A percentile compares a stretch with the other conserved stretches of the same genome.
These are phyloP conservation scores for Aphaenogaster floridana DNA, from an alignment of 1,140 invertebrate genomes.

Conservation along the genomic window DNA sequence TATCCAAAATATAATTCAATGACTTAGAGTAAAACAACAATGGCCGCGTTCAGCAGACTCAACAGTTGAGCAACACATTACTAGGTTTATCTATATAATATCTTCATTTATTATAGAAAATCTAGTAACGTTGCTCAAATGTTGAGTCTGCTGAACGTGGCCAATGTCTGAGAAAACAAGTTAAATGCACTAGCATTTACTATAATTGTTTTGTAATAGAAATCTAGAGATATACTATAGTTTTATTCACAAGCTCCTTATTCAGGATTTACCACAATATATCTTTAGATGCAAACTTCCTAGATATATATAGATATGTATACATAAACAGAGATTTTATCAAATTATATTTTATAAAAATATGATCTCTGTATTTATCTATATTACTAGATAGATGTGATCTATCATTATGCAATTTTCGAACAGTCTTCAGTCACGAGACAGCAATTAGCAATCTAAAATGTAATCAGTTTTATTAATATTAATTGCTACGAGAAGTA, in stretches of 20 bases:
- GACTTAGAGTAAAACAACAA: neutral
- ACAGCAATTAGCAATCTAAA: slow-evolving; percentile 32
- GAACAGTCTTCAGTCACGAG: neutral
- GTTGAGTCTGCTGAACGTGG: too few relatives aligned
- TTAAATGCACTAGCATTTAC: neutral
- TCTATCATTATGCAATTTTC: neutral
- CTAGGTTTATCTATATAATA: too few relatives aligned
- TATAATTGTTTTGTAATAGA: neutral
- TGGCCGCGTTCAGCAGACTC: too few relatives aligned
- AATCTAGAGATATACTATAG: neutral
- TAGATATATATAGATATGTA: neutral
- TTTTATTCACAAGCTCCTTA: neutral
- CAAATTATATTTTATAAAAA: slow-evolving; percentile 47
- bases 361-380: slow-evolving; percentile 52
- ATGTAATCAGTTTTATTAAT: slow-evolving; percentile 22
- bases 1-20: slow-evolving; percentile 6
- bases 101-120: too few relatives aligned
- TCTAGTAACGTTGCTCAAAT: too few relatives aligned
- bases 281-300: neutral
- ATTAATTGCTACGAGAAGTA: neutral
- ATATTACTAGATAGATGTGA: neutral
- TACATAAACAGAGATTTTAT: neutral
- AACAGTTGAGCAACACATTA: too few relatives aligned
- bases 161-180: neutral
- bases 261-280: neutral